These are phyloP conservation scores for Adelosebastes latens DNA, from an alignment of 2,797 vertebrate species.

Conservation along the genomic window DNA sequence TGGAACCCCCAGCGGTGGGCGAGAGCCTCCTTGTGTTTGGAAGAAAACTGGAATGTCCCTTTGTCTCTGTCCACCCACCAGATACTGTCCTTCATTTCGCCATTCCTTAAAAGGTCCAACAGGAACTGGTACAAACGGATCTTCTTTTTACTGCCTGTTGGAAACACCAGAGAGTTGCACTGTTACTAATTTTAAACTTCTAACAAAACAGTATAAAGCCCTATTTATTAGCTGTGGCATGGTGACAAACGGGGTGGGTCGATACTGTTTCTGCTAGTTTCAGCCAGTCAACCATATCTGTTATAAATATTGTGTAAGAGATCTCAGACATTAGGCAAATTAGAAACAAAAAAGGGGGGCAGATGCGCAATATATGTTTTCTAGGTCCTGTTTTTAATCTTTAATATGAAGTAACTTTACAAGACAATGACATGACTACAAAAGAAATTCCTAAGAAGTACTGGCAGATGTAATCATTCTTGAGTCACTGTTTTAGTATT, in stretches of 20 bases:
- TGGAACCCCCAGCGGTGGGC: conserved; percentile 97
- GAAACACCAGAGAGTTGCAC: conserved; percentile 42
- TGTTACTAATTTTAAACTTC: neutral
- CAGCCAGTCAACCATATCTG: neutral
- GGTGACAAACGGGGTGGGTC: neutral
- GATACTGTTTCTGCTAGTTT: neutral
- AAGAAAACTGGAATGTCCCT: conserved; percentile 98
- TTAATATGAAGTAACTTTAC: neutral
- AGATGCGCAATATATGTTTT: neutral
- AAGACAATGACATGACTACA: neutral
- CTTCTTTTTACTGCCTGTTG: conserved; percentile 96
- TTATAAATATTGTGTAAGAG: neutral
- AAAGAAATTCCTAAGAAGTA: neutral
- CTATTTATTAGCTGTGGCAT: neutral
- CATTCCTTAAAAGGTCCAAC: conserved; percentile 93
- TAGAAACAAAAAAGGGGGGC: neutral
- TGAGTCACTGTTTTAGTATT: neutral
- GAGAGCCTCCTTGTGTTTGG: conserved; percentile 97
- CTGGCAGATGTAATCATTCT: neutral
- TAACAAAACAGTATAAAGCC: neutral
- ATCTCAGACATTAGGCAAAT: neutral
- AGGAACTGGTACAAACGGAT: conserved; percentile 99
- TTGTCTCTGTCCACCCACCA: conserved; percentile 99
- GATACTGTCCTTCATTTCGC: conserved; percentile 99
- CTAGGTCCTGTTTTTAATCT: neutral